Evolutionary conservation across 1,140 invertebrate genomes (phyloP).

Genomic region (Ceratosolen solmsi): DNA sequence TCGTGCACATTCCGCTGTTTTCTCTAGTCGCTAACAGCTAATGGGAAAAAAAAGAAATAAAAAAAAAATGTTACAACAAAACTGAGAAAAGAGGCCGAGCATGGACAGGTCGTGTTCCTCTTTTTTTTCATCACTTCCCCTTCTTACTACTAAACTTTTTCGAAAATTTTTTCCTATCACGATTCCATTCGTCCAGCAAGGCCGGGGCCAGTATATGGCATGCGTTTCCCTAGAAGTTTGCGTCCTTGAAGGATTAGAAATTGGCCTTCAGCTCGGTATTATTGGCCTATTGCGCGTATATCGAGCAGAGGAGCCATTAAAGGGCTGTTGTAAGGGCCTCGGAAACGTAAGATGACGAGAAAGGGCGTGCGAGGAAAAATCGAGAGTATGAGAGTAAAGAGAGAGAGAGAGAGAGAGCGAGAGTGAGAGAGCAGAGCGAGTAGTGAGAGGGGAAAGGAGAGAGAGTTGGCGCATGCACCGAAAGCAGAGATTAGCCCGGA

Average conservation of each 20-base stretch:
- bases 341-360: slow-evolving; percentile 34
- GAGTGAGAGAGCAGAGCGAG: neutral
- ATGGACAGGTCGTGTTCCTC: neutral
- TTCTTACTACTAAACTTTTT: slow-evolving; percentile 24
- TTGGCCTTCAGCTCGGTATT: slow-evolving; percentile 60
- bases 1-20: neutral
- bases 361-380: slow-evolving; percentile 4
- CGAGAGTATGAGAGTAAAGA: too few species aligned
- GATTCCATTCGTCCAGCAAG: slow-evolving; percentile 6
- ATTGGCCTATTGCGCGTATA: slow-evolving; percentile 32
- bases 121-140: slow-evolving; percentile 24
- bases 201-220: slow-evolving; percentile 5
- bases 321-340: slow-evolving; percentile 15
- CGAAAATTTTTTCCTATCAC: slow-evolving; percentile 41
- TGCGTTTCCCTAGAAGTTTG: slow-evolving; percentile 58
- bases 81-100: neutral
- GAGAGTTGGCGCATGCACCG: neutral
- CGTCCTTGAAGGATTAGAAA: slow-evolving; percentile 69
- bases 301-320: slow-evolving; percentile 16
- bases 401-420: neutral
- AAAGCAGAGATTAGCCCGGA: slow-evolving; percentile 19
- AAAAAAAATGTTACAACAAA: neutral
- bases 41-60: neutral
- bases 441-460: neutral
- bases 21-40: neutral